Conservation (phyloP, 2,797 vertebrate species). For the Eurystomus glaucurus region DNA sequence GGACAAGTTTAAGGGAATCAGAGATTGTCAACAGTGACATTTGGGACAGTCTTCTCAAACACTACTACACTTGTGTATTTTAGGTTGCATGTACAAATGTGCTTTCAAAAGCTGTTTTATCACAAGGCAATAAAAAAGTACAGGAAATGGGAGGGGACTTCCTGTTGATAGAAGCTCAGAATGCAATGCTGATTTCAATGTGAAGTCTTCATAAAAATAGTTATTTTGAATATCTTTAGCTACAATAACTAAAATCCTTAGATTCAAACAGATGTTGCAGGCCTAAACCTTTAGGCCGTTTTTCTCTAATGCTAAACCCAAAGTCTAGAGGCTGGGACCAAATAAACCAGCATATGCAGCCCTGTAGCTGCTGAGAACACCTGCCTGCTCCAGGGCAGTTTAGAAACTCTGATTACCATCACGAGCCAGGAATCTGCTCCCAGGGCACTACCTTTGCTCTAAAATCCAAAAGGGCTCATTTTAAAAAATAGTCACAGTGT, state of each 20-base stretch:
- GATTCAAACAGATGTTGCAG: background rate
- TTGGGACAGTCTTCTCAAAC: background rate
- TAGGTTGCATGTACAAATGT: background rate
- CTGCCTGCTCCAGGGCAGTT: background rate
- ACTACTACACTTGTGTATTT: background rate
- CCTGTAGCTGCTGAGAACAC: rapidly evolving
- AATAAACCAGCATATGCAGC: rapidly evolving
- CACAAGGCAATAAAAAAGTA: background rate
- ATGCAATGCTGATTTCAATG: background rate
- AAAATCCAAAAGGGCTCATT: background rate
- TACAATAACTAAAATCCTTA: background rate
- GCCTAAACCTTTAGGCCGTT: background rate
- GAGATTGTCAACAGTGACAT: background rate
- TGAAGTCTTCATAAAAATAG: background rate
- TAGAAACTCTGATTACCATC: background rate
- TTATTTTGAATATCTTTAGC: background rate
- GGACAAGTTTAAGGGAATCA: background rate
- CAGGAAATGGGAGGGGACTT: background rate
- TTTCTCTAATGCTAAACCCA: background rate
- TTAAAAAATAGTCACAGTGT: rapidly evolving
- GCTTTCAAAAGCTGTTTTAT: background rate
- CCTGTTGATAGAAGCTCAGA: background rate
- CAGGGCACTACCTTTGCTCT: background rate
- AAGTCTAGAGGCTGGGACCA: background rate
- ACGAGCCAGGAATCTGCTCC: rapidly evolving